A percentile compares a stretch with the other conserved stretches of the same genome.
phyloP scores from a whole-genome alignment of 2,797 vertebrate species.

The Channa striata region DNA sequence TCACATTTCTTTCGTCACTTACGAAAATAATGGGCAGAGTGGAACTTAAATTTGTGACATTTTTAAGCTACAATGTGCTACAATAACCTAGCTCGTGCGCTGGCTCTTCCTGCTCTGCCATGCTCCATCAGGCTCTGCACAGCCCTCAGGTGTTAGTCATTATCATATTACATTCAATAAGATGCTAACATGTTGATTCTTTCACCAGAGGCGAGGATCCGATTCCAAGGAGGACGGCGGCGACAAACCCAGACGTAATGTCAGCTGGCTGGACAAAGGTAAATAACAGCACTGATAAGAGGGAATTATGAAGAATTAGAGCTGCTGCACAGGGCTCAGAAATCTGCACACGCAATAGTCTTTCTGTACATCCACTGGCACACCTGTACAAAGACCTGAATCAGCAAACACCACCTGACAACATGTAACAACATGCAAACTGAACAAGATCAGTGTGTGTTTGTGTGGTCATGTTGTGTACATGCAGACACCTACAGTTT shows the following conservation, averaged over 20 bases:
- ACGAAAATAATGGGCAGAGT: too few relatives aligned
- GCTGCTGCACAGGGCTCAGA: neutral
- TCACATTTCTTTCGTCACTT: too few relatives aligned
- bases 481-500: neutral
- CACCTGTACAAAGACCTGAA: neutral
- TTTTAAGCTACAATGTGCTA: too few relatives aligned
- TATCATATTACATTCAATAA: neutral
- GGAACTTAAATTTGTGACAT: too few relatives aligned
- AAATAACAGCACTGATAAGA: neutral
- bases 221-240: conserved; percentile 83
- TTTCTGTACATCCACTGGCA: neutral
- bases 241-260: conserved; percentile 86
- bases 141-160: too few relatives aligned
- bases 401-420: too few relatives aligned
- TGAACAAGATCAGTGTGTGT: neutral
- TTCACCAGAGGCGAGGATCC: conserved; percentile 83
- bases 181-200: neutral
- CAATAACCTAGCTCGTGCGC: too few relatives aligned
- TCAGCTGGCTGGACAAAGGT: conserved; percentile 94
- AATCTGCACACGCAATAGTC: neutral
- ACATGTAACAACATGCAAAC: neutral
- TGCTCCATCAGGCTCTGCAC: too few relatives aligned
- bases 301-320: neutral
- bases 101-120: too few relatives aligned
- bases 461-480: neutral